phyloP scores from a whole-genome alignment of 2,888 invertebrate species.

The Nezara viridula region DNA sequence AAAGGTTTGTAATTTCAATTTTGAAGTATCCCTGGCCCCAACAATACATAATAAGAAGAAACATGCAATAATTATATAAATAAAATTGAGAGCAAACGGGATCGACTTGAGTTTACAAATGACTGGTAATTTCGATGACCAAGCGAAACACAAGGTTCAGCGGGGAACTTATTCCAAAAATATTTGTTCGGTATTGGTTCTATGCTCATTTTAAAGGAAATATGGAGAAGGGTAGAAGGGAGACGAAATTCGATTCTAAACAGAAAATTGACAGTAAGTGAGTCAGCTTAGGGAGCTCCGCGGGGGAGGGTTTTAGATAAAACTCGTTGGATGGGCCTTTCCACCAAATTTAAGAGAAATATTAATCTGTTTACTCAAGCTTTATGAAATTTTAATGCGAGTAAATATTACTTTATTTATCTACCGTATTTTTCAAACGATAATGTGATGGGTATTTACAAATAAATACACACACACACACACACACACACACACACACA shows the following conservation, averaged over 20 bases:
- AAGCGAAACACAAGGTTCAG: too few relatives aligned
- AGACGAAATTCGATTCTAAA: conserved; percentile 11
- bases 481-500: too few relatives aligned
- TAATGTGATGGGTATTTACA: too few relatives aligned
- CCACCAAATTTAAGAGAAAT: not conserved
- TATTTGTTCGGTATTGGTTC: not conserved
- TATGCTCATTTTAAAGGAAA: not conserved
- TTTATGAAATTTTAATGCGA: not conserved
- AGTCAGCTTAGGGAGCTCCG: not conserved
- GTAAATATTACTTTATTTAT: not conserved
- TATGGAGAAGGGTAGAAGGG: not conserved
- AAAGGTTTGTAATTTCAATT: too few relatives aligned
- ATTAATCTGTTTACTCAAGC: not conserved
- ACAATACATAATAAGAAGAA: too few relatives aligned
- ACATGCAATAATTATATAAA: too few relatives aligned
- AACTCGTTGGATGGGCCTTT: not conserved
- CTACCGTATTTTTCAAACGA: too few relatives aligned
- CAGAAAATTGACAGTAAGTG: conserved; percentile 5
- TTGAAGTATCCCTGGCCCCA: too few relatives aligned
- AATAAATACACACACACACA: too few relatives aligned
- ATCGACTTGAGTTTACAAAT: too few relatives aligned
- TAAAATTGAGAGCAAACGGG: too few relatives aligned
- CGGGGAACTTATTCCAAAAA: not conserved
- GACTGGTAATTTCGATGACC: too few relatives aligned
- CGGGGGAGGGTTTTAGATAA: not conserved